A percentile compares a stretch with the other conserved stretches of the same genome.
These are phyloP conservation scores for Helicoverpa assulta DNA, from an alignment of 2,888 invertebrate species.

Conservation along the genomic window DNA sequence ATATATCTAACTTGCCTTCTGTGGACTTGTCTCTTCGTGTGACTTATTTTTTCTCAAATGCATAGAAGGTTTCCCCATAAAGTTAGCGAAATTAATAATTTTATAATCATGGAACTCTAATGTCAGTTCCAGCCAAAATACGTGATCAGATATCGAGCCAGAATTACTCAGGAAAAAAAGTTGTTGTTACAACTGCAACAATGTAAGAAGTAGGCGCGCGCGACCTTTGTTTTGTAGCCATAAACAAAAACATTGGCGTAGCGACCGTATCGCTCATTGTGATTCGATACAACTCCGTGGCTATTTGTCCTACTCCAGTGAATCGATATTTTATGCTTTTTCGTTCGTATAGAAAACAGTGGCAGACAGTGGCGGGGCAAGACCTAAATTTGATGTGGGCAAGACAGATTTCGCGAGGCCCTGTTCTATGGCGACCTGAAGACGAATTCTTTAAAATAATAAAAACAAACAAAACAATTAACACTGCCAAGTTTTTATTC, in stretches of 20 bases:
- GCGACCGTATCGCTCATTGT: slow-evolving; percentile 13
- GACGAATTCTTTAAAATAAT: too few species aligned
- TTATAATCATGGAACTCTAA: background rate
- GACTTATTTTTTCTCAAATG: background rate
- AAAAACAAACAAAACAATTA: too few species aligned
- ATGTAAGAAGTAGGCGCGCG: slow-evolving; percentile 1
- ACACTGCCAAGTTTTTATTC: too few species aligned
- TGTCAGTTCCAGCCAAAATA: too few species aligned
- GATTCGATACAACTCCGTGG: slow-evolving; percentile 14
- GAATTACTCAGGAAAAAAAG: too few species aligned
- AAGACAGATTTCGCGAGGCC: too few species aligned
- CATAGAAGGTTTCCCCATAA: too few species aligned
- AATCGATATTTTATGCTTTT: slow-evolving; percentile 6
- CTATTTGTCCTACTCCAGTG: slow-evolving; percentile 12
- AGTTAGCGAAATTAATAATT: background rate
- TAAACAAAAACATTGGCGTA: slow-evolving; percentile 8
- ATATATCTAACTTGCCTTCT: background rate
- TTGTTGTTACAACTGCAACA: background rate
- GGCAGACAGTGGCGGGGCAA: too few species aligned
- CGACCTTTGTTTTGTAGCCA: slow-evolving; percentile 16
- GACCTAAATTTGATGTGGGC: too few species aligned
- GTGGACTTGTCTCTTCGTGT: background rate
- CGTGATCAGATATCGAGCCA: too few species aligned
- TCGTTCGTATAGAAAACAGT: too few species aligned
- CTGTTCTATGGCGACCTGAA: too few species aligned